Percentiles rank a stretch among this genome's conserved stretches.
Evolutionary conservation across 2,888 invertebrate genomes (phyloP).

Genomic region (Chymomyza fuscimana): DNA sequence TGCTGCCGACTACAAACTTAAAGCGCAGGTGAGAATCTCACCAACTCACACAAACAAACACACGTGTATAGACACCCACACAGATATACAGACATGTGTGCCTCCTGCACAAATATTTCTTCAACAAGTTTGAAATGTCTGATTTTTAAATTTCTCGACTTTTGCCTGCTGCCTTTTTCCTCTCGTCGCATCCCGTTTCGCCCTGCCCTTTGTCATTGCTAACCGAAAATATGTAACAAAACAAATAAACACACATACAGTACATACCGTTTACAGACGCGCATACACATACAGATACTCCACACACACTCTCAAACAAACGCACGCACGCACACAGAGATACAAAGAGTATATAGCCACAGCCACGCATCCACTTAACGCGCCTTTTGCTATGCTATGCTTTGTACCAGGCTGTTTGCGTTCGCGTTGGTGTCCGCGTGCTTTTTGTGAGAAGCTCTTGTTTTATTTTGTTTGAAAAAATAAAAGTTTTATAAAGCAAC

Average conservation of each 20-base stretch:
- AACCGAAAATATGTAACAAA: slow-evolving; percentile 54
- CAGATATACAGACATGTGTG: slow-evolving; percentile 6
- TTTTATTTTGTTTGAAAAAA: slow-evolving; percentile 53
- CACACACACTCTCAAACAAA: slow-evolving; percentile 11
- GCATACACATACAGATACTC: background rate
- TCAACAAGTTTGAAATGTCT: slow-evolving; percentile 68
- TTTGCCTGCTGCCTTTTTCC: slow-evolving; percentile 28
- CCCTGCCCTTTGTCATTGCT: slow-evolving; percentile 20
- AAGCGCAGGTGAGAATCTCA: slow-evolving; percentile 49
- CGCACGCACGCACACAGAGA: slow-evolving; percentile 15
- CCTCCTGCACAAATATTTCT: slow-evolving; percentile 55
- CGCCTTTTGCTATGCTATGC: slow-evolving; percentile 12
- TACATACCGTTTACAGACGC: slow-evolving; percentile 1
- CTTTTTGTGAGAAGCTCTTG: slow-evolving; percentile 25
- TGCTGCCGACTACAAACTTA: slow-evolving; percentile 18
- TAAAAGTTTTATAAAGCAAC: slow-evolving; percentile 51
- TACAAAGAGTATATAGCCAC: background rate
- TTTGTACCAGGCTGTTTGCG: background rate
- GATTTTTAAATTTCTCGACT: slow-evolving; percentile 69
- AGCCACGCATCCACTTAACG: slow-evolving; percentile 47
- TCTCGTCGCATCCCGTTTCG: background rate
- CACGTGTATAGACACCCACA: background rate
- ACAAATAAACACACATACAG: slow-evolving; percentile 57
- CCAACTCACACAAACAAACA: slow-evolving; percentile 2
- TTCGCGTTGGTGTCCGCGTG: slow-evolving; percentile 34